A percentile compares a stretch with the other conserved stretches of the same genome.
Evolutionary conservation across 53 echinoderm and acorn worm species (phyloP).

Genomic region (Crossaster papposus): DNA sequence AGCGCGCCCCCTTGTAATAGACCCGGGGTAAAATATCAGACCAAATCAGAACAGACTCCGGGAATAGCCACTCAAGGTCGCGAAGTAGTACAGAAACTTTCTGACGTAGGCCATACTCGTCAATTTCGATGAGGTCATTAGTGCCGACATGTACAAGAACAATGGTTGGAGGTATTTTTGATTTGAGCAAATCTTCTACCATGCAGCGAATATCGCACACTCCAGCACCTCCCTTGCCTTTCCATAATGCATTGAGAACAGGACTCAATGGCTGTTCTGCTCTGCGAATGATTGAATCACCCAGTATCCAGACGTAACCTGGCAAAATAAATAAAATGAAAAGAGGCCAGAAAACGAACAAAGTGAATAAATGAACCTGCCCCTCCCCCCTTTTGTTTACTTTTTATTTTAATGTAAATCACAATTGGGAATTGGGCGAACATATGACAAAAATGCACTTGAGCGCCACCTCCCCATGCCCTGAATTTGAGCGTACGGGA

Average conservation of each 20-base stretch:
- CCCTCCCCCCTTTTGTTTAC: too few relatives aligned
- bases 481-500: background rate
- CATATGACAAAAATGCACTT: background rate
- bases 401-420: too few relatives aligned
- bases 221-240: conserved; percentile 10
- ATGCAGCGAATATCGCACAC: background rate
- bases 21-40: background rate
- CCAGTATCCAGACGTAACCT: background rate
- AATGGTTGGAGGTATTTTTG: background rate
- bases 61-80: background rate
- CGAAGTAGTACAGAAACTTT: background rate
- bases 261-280: background rate
- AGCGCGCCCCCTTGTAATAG: background rate
- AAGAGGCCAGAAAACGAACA: conserved; percentile 9
- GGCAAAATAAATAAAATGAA: background rate
- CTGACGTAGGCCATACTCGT: background rate
- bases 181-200: background rate
- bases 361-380: too few relatives aligned
- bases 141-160: conserved; percentile 7
- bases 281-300: conserved; percentile 6
- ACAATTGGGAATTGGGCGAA: background rate
- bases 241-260: background rate
- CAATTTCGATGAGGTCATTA: conserved; percentile 2
- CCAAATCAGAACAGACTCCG: background rate
- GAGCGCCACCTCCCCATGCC: conserved; percentile 14